Evolutionary conservation across 2,113 vertebrate species (phyloP).

Genomic region (Oncorhynchus mykiss): DNA sequence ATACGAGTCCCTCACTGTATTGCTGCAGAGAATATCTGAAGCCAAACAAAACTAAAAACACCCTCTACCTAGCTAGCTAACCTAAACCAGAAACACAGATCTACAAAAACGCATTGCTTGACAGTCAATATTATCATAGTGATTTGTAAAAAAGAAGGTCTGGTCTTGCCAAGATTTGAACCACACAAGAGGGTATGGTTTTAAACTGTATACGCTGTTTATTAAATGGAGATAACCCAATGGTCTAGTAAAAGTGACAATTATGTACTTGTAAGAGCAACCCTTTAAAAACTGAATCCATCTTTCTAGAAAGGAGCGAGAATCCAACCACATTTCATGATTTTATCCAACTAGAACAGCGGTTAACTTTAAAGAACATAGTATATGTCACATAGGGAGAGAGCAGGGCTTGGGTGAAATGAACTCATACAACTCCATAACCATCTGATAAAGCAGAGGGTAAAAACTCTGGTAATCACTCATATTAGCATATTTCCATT

Average conservation of each 20-base stretch:
- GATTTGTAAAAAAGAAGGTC: background rate
- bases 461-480: constrained; percentile 46
- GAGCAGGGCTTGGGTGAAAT: constrained; percentile 23
- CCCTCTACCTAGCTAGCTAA: no score
- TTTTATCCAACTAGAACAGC: background rate
- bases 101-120: background rate
- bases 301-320: no score
- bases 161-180: no score
- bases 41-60: background rate
- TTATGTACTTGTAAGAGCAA: background rate
- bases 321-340: no score
- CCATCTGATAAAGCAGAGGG: constrained; percentile 44
- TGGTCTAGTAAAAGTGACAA: background rate
- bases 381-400: background rate
- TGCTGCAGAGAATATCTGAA: background rate
- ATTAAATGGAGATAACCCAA: background rate
- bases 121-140: background rate
- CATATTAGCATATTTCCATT: constrained; percentile 56
- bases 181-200: background rate
- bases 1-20: background rate
- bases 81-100: background rate
- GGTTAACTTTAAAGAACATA: background rate
- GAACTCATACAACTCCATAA: constrained; percentile 59
- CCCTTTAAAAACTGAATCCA: no score
- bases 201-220: background rate